Percentiles rank a stretch among this genome's conserved stretches.
phyloP scores from a whole-genome alignment of 2,888 invertebrate genomes.

The Caenorhabditis drosophilae region DNA sequence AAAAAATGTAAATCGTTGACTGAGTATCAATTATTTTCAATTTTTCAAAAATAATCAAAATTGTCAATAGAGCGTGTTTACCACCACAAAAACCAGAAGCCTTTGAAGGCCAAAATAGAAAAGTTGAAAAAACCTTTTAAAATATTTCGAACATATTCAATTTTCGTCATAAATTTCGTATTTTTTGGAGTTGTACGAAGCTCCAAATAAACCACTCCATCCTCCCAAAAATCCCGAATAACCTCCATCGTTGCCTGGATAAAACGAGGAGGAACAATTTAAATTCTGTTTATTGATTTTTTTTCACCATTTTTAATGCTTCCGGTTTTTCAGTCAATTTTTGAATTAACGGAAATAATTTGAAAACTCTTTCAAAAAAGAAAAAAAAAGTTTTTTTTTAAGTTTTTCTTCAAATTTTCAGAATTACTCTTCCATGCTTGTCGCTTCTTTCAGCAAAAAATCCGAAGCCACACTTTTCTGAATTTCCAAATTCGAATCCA shows the following conservation, averaged over 20 bases:
- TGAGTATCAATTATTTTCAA: constrained; percentile 9
- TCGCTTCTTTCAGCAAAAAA: constrained; percentile 4
- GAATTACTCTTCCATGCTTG: constrained; percentile 8
- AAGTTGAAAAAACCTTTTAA: constrained; percentile 9
- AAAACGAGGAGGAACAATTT: too few species aligned
- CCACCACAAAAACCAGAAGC: too few species aligned
- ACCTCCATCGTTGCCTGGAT: constrained; percentile 32
- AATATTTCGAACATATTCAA: constrained; percentile 5
- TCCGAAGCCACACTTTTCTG: neutral
- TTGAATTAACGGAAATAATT: constrained; percentile 36
- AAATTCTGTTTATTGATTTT: neutral
- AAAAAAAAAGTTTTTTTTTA: too few species aligned
- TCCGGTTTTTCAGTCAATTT: constrained; percentile 21
- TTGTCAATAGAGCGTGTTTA: neutral
- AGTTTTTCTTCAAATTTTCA: too few species aligned
- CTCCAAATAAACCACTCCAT: constrained; percentile 39
- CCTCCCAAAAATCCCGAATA: constrained; percentile 25
- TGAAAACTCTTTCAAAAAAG: constrained; percentile 22
- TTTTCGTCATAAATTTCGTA: constrained; percentile 9
- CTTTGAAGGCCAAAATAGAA: neutral
- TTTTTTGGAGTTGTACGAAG: constrained; percentile 42
- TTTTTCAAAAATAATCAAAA: neutral
- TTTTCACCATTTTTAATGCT: constrained; percentile 6
- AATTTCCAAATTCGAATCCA: neutral
- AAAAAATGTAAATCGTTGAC: neutral